Conservation (phyloP, 2,797 vertebrate genomes). For the Crocodylus rhombifer region DNA sequence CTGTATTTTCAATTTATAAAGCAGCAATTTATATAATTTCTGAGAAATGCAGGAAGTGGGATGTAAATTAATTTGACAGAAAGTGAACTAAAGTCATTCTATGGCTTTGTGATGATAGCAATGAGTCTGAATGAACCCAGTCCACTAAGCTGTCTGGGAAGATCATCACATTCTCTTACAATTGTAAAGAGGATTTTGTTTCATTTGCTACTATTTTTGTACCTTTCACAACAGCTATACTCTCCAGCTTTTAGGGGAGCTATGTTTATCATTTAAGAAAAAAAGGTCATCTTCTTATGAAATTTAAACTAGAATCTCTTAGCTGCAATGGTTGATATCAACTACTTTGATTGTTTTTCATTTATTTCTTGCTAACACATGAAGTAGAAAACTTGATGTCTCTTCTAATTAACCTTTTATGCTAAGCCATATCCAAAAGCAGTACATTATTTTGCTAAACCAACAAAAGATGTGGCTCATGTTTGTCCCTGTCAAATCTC, state of each 20-base stretch:
- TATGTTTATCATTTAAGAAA: constrained; percentile 22
- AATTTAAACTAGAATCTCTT: not conserved
- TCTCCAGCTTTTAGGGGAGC: constrained; percentile 13
- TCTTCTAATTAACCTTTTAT: not conserved
- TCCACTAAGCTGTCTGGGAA: not conserved
- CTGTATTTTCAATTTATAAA: no score
- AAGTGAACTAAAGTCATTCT: no score
- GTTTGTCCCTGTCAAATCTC: not conserved
- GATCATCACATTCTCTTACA: not conserved
- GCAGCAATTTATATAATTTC: no score
- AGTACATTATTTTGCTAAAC: rapidly evolving
- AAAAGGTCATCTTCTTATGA: constrained; percentile 17
- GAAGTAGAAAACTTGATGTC: not conserved
- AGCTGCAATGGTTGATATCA: not conserved
- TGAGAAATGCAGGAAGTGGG: no score
- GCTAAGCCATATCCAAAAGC: not conserved
- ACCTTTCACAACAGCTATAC: constrained; percentile 22
- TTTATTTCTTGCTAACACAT: not conserved
- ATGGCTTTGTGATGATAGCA: no score
- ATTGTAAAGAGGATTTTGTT: not conserved
- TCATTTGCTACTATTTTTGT: constrained; percentile 16
- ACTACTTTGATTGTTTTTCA: not conserved
- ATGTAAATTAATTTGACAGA: no score
- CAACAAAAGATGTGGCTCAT: not conserved
- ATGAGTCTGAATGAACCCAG: not conserved